Evolutionary conservation across 2,113 vertebrate genomes (phyloP).

Genomic region (Tautogolabrus adspersus): DNA sequence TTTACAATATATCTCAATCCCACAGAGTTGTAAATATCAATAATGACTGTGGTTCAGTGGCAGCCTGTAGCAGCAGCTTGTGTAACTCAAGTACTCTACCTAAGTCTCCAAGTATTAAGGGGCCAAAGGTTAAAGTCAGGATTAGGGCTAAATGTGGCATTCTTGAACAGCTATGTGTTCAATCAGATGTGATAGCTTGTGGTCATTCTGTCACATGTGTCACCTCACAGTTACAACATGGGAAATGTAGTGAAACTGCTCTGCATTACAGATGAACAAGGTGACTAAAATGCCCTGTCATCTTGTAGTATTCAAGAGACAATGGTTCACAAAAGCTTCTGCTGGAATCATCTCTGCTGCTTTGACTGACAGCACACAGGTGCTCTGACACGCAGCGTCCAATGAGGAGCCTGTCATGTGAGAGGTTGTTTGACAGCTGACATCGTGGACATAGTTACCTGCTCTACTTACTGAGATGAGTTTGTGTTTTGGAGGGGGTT

Average conservation of each 20-base stretch:
- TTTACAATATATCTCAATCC: neutral
- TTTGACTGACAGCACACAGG: constrained; percentile 73
- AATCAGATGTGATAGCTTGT: constrained; percentile 14
- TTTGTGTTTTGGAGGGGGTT: neutral
- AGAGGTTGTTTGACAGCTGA: constrained; percentile 71
- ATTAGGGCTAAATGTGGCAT: constrained; percentile 71
- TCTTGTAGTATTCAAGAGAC: constrained; percentile 9
- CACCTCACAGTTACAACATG: neutral
- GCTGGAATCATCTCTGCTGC: constrained; percentile 14
- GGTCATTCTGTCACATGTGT: neutral
- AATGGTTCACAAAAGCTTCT: constrained; percentile 22
- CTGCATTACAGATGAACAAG: neutral
- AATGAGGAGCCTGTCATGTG: constrained; percentile 38
- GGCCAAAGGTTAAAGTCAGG: constrained; percentile 66
- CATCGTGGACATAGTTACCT: constrained; percentile 61
- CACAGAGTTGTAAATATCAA: neutral
- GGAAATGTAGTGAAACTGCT: neutral
- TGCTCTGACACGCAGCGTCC: constrained; percentile 47
- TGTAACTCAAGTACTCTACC: constrained; percentile 16
- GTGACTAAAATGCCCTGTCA: constrained; percentile 21
- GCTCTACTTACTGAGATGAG: constrained; percentile 27
- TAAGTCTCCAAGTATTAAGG: constrained; percentile 59
- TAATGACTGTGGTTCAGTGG: neutral
- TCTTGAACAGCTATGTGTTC: constrained; percentile 24
- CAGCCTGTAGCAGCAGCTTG: constrained; percentile 25